Conservation (phyloP, 2,888 invertebrate species). For the Smittia aterrima region DNA sequence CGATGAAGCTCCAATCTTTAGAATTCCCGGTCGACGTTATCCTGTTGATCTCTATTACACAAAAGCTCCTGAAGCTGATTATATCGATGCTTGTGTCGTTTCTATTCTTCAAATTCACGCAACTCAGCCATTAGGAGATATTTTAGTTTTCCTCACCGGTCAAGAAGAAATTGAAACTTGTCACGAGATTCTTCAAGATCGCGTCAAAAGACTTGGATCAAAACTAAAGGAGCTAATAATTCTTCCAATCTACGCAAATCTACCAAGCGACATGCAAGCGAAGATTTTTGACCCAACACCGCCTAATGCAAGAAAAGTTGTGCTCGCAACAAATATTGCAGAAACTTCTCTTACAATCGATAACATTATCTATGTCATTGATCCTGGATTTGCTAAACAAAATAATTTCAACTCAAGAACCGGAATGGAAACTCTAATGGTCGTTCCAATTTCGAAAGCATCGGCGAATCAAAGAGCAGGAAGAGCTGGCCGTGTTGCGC, state of each 20-base stretch:
- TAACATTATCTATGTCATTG: conserved; percentile 97
- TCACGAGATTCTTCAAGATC: conserved; percentile 84
- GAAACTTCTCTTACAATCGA: conserved; percentile 99
- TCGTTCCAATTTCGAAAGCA: conserved; percentile 97
- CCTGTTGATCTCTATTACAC: conserved; percentile 86
- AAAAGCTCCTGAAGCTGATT: conserved; percentile 98
- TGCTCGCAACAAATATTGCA: conserved; percentile 97
- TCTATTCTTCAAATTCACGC: conserved; percentile 97
- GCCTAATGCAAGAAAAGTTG: conserved; percentile 92
- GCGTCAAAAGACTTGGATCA: conserved; percentile 86
- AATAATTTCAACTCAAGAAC: conserved; percentile 97
- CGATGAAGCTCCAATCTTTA: conserved; percentile 96
- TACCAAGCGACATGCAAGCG: conserved; percentile 98
- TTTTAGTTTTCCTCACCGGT: conserved; percentile 94
- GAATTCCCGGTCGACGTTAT: conserved; percentile 95
- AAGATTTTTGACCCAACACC: conserved; percentile 99
- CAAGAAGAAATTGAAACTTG: conserved; percentile 90
- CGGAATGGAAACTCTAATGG: conserved; percentile 97
- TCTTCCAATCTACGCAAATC: conserved; percentile 95
- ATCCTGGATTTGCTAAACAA: conserved; percentile 99
- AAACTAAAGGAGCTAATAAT: conserved; percentile 90
- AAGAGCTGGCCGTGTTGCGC: conserved; percentile 91
- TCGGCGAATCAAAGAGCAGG: conserved; percentile 98
- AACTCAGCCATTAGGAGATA: conserved; percentile 93
- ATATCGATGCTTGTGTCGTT: conserved; percentile 96